A percentile compares a stretch with the other conserved stretches of the same genome.
Conservation (phyloP, 2,888 invertebrate species). For the Zaprionus lineosus region DNA sequence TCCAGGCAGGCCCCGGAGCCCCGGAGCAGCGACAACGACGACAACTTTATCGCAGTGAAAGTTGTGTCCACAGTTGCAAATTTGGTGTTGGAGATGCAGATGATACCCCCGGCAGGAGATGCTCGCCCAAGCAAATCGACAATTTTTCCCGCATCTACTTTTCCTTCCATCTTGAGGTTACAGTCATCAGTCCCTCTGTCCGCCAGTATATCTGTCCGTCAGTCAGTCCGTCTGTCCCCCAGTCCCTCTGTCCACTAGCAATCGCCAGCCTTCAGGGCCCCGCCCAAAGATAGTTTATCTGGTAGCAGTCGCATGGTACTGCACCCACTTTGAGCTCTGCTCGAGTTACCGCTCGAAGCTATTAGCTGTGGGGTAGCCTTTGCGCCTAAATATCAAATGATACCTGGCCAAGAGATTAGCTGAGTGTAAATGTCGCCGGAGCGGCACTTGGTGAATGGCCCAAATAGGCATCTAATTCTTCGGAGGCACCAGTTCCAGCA, state of each 20-base stretch:
- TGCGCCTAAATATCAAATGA: constrained; percentile 49
- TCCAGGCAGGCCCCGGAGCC: constrained; percentile 16
- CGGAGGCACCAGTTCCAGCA: too few relatives aligned
- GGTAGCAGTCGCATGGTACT: constrained; percentile 32
- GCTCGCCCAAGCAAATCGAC: constrained; percentile 21
- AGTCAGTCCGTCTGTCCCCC: constrained; percentile 6
- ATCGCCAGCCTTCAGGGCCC: constrained; percentile 22
- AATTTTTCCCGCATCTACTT: constrained; percentile 40
- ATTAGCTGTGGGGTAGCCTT: constrained; percentile 45
- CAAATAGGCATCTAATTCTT: too few relatives aligned
- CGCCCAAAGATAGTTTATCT: constrained; percentile 2
- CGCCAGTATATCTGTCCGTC: too few relatives aligned
- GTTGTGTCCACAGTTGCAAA: constrained; percentile 48
- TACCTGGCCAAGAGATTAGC: constrained; percentile 31
- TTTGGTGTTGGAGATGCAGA: constrained; percentile 16
- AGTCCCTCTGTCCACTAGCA: constrained; percentile 28
- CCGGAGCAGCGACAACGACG: constrained; percentile 4
- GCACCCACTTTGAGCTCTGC: constrained; percentile 47
- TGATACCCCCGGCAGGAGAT: constrained; percentile 31
- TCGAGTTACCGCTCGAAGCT: constrained; percentile 60
- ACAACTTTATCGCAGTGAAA: constrained; percentile 65
- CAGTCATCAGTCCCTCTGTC: too few relatives aligned
- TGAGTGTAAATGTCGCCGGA: constrained; percentile 36
- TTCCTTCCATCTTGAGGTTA: too few relatives aligned
- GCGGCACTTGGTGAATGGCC: neutral